These are phyloP conservation scores for Icerya purchasi DNA, from an alignment of 2,888 invertebrate species.

Conservation along the genomic window DNA sequence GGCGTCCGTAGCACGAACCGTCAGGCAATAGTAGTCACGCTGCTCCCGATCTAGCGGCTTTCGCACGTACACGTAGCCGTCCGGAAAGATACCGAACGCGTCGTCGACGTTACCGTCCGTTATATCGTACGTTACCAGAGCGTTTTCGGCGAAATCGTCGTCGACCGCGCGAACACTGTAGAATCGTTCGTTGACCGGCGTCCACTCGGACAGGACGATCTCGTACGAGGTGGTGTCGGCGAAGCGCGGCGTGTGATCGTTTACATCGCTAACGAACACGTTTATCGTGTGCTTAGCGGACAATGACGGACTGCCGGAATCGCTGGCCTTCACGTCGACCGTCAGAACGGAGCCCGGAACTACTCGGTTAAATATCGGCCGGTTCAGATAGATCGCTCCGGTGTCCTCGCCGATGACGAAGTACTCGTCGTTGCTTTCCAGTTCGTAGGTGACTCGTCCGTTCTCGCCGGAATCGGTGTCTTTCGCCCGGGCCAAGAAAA, in stretches of 20 bases:
- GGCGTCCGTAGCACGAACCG: constrained; percentile 60
- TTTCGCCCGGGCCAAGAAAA: constrained; percentile 64
- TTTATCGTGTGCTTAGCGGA: constrained; percentile 51
- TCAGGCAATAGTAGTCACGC: constrained; percentile 73
- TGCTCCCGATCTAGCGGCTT: constrained; percentile 71
- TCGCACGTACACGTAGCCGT: constrained; percentile 75
- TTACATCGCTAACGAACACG: constrained; percentile 63
- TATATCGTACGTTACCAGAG: constrained; percentile 57
- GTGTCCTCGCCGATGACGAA: constrained; percentile 68
- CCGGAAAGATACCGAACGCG: constrained; percentile 85
- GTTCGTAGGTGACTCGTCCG: constrained; percentile 59
- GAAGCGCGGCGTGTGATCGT: constrained; percentile 88
- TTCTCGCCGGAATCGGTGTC: constrained; percentile 81
- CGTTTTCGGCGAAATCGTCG: constrained; percentile 61
- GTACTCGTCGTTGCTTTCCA: constrained; percentile 48
- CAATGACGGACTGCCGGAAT: constrained; percentile 53
- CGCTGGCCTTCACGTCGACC: constrained; percentile 65
- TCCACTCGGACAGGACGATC: constrained; percentile 73
- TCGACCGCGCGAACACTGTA: constrained; percentile 78
- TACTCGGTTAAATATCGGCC: constrained; percentile 42
- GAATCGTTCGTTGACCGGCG: constrained; percentile 72
- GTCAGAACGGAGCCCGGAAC: constrained; percentile 48
- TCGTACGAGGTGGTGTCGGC: constrained; percentile 81
- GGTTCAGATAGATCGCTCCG: constrained; percentile 71
- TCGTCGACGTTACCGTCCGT: constrained; percentile 64